Base-by-base conservation (phyloP, 2,888 invertebrate genomes). In the Tridacna gigas region DNA sequence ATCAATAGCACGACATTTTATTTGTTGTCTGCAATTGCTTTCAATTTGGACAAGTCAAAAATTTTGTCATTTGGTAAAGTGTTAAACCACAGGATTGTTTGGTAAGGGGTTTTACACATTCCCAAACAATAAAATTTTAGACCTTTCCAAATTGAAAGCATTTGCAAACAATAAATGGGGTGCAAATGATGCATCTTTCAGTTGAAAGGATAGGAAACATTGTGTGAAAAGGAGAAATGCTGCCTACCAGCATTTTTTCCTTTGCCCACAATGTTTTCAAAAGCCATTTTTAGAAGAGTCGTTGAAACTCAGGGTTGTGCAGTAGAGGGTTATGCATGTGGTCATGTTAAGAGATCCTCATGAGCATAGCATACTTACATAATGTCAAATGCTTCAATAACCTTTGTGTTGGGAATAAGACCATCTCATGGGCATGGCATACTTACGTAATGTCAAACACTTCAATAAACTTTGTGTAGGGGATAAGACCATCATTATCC, bases 401-500 rank as follows among this genome's bases (percentile, higher is more conserved):
- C 90, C 48, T 82, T 88, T 26, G 83, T 84, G 82, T 92, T 92
- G 11, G 89, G 89, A 37, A 93, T 86, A 9, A 91, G 90, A 20
- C 92, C 92, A 74, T 92, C 92, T n/a, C n/a, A n/a, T n/a, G n/a
- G n/a, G n/a, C n/a, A 4, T 37, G 37, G 18, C 25, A 63, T n/a
- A 89, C 90, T 84, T 82, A 91, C 91, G 86, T 79, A 12, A 88
- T 86, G 71, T 89, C 91, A 86, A 92, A 91, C 66, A 88, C 77
- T 56, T 91, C 90, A 28, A 92, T 81, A 80, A 92, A 91, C 48
- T 82, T 88, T 26, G 83, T 84, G 82, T 92, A 93, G 11, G 89
- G 89, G 45, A 93, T 86, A 9, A 91, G 90, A 20, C 92, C 92
- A 74, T 92, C 92, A 25, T 77, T 77, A 80, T 91, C 89, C 28